Percentiles rank a stretch among this genome's conserved stretches.
Conservation (phyloP, 2,113 vertebrate genomes). For the Oryzias melastigma region DNA sequence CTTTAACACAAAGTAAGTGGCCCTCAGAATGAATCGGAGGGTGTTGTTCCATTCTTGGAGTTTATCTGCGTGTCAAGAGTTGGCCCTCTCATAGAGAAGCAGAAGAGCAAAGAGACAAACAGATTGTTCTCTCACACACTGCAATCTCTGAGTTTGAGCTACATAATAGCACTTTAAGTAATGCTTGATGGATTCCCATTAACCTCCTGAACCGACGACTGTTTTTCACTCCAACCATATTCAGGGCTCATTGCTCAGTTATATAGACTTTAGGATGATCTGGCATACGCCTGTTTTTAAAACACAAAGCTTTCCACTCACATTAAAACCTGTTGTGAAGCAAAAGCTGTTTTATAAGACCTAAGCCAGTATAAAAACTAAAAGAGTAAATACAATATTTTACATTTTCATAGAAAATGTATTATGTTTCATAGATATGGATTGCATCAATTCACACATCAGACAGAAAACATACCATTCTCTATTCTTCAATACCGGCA, state of each 20-base stretch:
- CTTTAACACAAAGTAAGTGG: background rate
- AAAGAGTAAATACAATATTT: too few relatives aligned
- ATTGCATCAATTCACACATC: too few relatives aligned
- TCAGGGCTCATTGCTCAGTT: conserved; percentile 15
- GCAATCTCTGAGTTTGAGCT: background rate
- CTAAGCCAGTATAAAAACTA: too few relatives aligned
- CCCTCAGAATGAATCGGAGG: background rate
- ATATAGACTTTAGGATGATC: conserved; percentile 7
- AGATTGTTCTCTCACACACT: conserved; percentile 7
- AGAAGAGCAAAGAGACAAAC: background rate
- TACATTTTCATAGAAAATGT: too few relatives aligned
- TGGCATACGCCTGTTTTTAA: conserved; percentile 7
- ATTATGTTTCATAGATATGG: too few relatives aligned
- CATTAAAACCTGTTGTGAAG: too few relatives aligned
- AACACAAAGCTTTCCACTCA: too few relatives aligned
- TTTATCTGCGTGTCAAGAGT: conserved; percentile 8
- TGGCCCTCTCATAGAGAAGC: conserved; percentile 11
- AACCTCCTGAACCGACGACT: conserved; percentile 15
- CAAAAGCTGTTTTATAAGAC: too few relatives aligned
- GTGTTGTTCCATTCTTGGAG: background rate
- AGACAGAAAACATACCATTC: too few relatives aligned
- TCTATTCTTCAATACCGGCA: too few relatives aligned
- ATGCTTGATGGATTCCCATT: conserved; percentile 18
- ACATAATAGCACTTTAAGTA: conserved; percentile 2
- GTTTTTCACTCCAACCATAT: conserved; percentile 23